Evolutionary conservation across 1,140 invertebrate genomes (phyloP), one percentile per base, ranked within the genome.

Genomic region (Caenorhabditis remanei): DNA sequence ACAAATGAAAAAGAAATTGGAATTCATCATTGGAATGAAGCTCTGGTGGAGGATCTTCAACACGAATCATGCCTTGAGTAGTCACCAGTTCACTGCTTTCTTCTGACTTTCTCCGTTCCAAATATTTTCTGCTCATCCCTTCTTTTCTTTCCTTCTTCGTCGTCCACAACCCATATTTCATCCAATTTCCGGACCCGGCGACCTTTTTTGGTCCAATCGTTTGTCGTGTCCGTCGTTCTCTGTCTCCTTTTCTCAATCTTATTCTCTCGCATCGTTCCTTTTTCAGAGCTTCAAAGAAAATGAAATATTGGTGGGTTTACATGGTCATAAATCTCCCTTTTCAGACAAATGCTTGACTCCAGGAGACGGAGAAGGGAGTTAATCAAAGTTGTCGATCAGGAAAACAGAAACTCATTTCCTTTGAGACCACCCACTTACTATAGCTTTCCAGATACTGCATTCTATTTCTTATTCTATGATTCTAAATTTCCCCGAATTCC

Each of bases 181-280:
- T 84, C 83, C 58, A 75, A 75, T 75, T 75, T 75, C 67, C 67
- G 67, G 67, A 75, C 67, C 14, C 43, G 16, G 41, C 67, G 67
- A 75, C 67, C 67, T 75, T 75, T 75, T 58, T 75, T 75, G 48
- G n/a, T 48, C 58, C 83, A 58, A 48, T 48, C 83, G 83, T 63
- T 84, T 84, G 56, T 84, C 83, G 83, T 84, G 55, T 48, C 56
- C 56, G 55, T 84, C 58, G n/a, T 84, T 61, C 56, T 16, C 43
- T 32, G 11, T 32, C 32, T 75, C 19, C 67, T 48, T 48, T 75
- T 75, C 19, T 67, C 63, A 6, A 11, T 41, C 13, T 32, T 32
- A 32, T 32, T 32, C 32, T 32, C 32, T 32, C 32, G 1, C 32
- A 32, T 67, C 63, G 63, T 67, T 32, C 16, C 32, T 21, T 67